A percentile compares a stretch with the other conserved stretches of the same genome.
Evolutionary conservation across 2,113 vertebrate genomes (phyloP).

Genomic region (Crotalus helleri): DNA sequence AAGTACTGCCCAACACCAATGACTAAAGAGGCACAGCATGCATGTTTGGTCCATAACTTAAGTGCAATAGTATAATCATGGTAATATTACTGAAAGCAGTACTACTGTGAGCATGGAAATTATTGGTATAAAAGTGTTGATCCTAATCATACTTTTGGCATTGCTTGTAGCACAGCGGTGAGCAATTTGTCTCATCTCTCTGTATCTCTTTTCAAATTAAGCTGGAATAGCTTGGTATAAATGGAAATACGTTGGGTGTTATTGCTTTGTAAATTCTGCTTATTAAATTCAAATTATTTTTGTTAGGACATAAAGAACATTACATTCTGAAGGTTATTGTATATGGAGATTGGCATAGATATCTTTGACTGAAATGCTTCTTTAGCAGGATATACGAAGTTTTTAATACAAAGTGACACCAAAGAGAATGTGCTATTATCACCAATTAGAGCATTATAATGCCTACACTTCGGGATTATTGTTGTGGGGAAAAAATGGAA

Average conservation of each 20-base stretch:
- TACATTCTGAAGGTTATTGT: background rate
- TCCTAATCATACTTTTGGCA: background rate
- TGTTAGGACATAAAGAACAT: background rate
- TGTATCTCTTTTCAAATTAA: background rate
- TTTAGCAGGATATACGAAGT: background rate
- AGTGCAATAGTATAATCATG: background rate
- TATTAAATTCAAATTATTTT: conserved; percentile 14
- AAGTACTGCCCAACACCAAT: background rate
- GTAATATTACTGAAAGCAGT: background rate
- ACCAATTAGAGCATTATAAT: background rate
- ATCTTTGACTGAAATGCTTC: background rate
- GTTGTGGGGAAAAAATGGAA: background rate
- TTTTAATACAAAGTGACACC: background rate
- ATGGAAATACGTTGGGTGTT: background rate
- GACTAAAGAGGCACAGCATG: background rate
- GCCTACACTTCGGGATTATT: background rate
- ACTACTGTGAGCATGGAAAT: background rate
- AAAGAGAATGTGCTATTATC: background rate
- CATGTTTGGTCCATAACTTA: background rate
- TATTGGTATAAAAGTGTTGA: background rate
- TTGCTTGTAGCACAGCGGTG: background rate
- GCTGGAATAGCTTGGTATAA: background rate
- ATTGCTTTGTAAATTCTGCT: conserved; percentile 2
- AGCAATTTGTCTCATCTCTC: background rate
- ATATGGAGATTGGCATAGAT: background rate